Conservation (phyloP, 2,113 vertebrate species). For the Petrocephalus zakoni region DNA sequence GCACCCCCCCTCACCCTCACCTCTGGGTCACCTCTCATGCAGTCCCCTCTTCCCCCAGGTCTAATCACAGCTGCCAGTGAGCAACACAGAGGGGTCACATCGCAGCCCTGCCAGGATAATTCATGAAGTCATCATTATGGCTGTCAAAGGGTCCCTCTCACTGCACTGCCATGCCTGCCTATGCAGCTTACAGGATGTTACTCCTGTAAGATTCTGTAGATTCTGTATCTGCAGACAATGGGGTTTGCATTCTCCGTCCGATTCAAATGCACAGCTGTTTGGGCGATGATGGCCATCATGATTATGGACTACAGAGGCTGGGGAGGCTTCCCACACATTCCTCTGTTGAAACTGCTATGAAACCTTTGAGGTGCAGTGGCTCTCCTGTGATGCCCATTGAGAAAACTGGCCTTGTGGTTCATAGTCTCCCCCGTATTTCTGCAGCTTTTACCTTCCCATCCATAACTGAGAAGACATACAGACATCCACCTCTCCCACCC, state of each 20-base stretch:
- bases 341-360: not conserved
- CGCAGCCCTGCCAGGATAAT: not conserved
- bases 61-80: slow-evolving; percentile 14
- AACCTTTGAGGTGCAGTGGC: not conserved
- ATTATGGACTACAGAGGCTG: not conserved
- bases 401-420: not conserved
- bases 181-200: not conserved
- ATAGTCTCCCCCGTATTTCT: not conserved
- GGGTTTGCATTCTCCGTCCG: not conserved
- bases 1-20: not conserved
- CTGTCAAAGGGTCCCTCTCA: not conserved
- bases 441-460: not conserved
- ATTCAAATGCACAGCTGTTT: not conserved
- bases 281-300: not conserved
- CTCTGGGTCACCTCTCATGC: not conserved
- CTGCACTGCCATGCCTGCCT: not conserved
- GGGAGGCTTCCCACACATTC: not conserved
- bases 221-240: not conserved
- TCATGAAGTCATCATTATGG: not conserved
- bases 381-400: not conserved
- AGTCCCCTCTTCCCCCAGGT: not conserved
- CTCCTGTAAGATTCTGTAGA: not conserved
- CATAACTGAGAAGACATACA: not conserved
- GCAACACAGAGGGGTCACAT: not conserved
- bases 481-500: not conserved